Percentiles rank a stretch among this genome's conserved stretches.
Conservation (phyloP, 2,797 vertebrate species). For the Molossus alvarezi region DNA sequence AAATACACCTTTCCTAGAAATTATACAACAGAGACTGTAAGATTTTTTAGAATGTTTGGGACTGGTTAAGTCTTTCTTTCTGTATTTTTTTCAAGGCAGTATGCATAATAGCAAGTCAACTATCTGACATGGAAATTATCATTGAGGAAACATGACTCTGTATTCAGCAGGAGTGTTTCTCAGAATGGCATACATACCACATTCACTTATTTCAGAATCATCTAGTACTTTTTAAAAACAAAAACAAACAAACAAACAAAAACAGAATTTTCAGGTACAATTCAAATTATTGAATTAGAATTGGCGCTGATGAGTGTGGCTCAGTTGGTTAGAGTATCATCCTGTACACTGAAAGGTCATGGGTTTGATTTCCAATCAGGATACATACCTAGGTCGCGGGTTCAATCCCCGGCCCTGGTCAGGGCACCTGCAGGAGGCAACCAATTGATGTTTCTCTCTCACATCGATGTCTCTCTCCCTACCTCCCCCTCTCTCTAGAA, state of each 20-base stretch:
- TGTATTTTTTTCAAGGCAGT: constrained; percentile 18
- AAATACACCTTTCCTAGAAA: constrained; percentile 20
- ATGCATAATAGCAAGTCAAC: constrained; percentile 28
- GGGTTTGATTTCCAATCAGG: neutral
- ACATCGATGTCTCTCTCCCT: neutral
- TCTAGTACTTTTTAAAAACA: neutral
- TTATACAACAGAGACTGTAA: constrained; percentile 36
- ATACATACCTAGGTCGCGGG: neutral
- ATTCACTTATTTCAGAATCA: constrained; percentile 36
- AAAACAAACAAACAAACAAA: neutral
- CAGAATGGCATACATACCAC: neutral
- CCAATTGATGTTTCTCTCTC: neutral
- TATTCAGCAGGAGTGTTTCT: neutral
- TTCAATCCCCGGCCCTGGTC: neutral
- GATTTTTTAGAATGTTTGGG: neutral
- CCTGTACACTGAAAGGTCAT: neutral
- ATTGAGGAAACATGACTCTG: constrained; percentile 5
- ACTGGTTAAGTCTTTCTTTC: neutral
- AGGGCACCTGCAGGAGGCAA: neutral
- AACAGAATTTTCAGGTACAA: neutral
- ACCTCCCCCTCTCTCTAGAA: neutral
- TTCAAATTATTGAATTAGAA: constrained; percentile 53
- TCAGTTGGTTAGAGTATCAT: neutral
- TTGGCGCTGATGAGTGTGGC: neutral
- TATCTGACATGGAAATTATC: constrained; percentile 42